phyloP scores from a whole-genome alignment of 2,113 vertebrate species.

The Rhinopomastus cyanomelas region DNA sequence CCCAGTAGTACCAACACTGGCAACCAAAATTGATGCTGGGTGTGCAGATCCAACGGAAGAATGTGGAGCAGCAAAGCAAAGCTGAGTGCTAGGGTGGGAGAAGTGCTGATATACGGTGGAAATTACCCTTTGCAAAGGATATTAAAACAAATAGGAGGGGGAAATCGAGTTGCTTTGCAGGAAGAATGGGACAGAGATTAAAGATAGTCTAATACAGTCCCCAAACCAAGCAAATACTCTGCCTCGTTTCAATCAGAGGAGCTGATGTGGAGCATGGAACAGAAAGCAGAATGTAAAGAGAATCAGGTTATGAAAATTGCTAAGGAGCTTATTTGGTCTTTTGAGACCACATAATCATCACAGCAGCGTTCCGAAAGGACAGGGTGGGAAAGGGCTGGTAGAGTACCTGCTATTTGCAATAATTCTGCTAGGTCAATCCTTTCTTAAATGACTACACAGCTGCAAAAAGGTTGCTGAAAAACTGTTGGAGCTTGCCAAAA shows the following conservation, averaged over 20 bases:
- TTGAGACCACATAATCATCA: not conserved
- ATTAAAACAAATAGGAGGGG: not conserved
- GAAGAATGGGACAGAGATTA: constrained; percentile 4
- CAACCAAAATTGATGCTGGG: not conserved
- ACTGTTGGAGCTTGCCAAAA: not conserved
- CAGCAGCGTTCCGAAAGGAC: not conserved
- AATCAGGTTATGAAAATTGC: constrained; percentile 2
- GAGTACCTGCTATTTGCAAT: not conserved
- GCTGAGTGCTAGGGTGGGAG: not conserved
- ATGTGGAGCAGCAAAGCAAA: not conserved
- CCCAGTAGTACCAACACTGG: not conserved
- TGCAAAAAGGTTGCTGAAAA: not conserved
- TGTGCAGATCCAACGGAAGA: not conserved
- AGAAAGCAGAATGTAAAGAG: not conserved
- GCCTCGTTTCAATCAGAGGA: not conserved
- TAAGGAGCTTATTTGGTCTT: constrained; percentile 40
- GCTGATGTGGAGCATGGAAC: not conserved
- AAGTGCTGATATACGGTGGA: not conserved
- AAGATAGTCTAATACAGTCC: not conserved
- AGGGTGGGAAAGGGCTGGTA: not conserved
- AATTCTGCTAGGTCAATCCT: not conserved
- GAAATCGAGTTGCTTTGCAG: not conserved
- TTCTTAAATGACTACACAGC: not conserved
- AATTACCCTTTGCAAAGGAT: not conserved
- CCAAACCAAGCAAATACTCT: not conserved